These are phyloP conservation scores for Lepeophtheirus nordmannii DNA, from an alignment of 2,888 invertebrate genomes.

Conservation along the genomic window DNA sequence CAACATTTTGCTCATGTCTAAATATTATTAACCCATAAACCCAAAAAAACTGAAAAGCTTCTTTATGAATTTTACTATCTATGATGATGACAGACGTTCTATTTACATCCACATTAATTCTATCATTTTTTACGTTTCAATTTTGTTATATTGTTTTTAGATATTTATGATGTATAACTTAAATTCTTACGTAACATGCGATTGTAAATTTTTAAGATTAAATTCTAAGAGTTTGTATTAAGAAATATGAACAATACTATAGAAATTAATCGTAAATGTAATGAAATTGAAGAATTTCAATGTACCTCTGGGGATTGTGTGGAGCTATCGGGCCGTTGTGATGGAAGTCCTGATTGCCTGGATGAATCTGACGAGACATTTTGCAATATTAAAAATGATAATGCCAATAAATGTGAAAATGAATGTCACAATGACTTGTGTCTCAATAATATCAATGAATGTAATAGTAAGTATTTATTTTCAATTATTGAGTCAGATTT, in stretches of 20 bases:
- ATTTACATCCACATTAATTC: too few relatives aligned
- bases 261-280: slow-evolving; percentile 1
- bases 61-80: too few relatives aligned
- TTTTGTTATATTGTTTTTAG: too few relatives aligned
- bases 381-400: slow-evolving; percentile 27
- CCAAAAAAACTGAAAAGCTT: too few relatives aligned
- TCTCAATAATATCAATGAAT: slow-evolving; percentile 29
- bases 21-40: too few relatives aligned
- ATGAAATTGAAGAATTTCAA: slow-evolving; percentile 25
- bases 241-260: background rate
- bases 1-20: too few relatives aligned
- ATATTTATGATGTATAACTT: too few relatives aligned
- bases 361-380: slow-evolving; percentile 48
- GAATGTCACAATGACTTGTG: slow-evolving; percentile 30
- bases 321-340: slow-evolving; percentile 43
- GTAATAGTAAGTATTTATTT: slow-evolving; percentile 26
- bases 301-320: slow-evolving; percentile 27
- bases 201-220: background rate
- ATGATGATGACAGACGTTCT: too few relatives aligned
- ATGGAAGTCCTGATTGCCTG: slow-evolving; percentile 48
- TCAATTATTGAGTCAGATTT: too few relatives aligned
- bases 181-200: background rate
- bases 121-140: too few relatives aligned
- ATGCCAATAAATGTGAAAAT: slow-evolving; percentile 29
- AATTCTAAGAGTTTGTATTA: background rate